A percentile compares a stretch with the other conserved stretches of the same genome.
Conservation (phyloP, 2,888 invertebrate genomes). For the Tribolium freemani region DNA sequence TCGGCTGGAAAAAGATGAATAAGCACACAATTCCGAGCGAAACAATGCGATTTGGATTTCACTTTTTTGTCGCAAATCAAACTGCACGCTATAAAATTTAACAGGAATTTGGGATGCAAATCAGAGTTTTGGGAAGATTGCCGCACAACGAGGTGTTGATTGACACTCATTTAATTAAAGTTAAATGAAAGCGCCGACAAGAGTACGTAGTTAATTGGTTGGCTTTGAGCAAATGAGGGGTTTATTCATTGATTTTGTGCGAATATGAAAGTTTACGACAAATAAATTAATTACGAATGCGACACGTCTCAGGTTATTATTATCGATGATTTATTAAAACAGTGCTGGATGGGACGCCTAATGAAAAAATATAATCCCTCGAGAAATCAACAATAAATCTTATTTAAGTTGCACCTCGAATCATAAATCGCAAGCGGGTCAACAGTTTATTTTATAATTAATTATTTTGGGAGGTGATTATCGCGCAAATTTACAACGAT, state of each 20-base stretch:
- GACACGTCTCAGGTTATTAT: constrained; percentile 3
- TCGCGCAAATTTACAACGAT: constrained; percentile 37
- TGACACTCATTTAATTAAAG: constrained; percentile 43
- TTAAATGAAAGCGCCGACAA: constrained; percentile 33
- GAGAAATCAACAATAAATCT: constrained; percentile 47
- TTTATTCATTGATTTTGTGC: constrained; percentile 15
- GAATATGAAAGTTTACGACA: neutral
- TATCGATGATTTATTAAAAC: constrained; percentile 7
- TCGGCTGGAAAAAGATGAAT: constrained; percentile 36
- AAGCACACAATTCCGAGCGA: neutral
- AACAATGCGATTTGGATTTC: no score
- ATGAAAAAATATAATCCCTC: constrained; percentile 48
- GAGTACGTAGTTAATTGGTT: constrained; percentile 31
- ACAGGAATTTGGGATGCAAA: constrained; percentile 31
- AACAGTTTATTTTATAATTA: constrained; percentile 40
- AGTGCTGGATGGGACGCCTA: constrained; percentile 39
- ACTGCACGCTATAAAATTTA: constrained; percentile 14
- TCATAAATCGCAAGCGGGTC: constrained; percentile 37
- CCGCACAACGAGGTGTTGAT: constrained; percentile 38
- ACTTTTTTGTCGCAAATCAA: no score
- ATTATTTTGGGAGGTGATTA: constrained; percentile 20
- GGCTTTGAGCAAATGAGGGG: constrained; percentile 24
- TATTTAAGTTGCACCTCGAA: constrained; percentile 43
- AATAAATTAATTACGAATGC: constrained; percentile 19
- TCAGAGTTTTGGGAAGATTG: constrained; percentile 34